Evolutionary conservation across 2,113 vertebrate genomes (phyloP).

Genomic region (Stigmatopora argus): DNA sequence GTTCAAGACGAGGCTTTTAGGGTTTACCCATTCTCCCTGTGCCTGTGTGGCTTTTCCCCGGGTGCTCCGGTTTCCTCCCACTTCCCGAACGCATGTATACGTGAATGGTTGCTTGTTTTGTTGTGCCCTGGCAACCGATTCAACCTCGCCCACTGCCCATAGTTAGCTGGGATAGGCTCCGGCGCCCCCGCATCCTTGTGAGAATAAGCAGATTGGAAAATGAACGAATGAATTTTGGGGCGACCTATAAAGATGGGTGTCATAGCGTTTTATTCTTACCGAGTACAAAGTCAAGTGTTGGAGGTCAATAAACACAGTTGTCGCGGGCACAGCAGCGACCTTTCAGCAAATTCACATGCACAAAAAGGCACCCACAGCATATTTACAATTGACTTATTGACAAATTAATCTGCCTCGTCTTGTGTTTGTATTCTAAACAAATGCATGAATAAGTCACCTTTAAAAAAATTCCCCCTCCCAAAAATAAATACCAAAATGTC

Average conservation of each 20-base stretch:
- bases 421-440: slow-evolving; percentile 15
- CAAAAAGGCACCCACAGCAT: neutral
- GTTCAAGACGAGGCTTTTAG: no score
- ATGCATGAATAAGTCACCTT: slow-evolving; percentile 8
- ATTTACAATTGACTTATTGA: neutral
- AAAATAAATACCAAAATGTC: slow-evolving; percentile 45
- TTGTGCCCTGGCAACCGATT: no score
- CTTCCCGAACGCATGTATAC: no score
- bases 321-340: neutral
- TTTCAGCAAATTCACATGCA: neutral
- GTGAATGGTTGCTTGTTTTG: no score
- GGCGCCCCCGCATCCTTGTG: no score
- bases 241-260: neutral
- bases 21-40: no score
- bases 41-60: no score
- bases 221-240: no score
- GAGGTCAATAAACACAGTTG: neutral
- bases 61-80: no score
- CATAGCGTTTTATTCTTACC: neutral
- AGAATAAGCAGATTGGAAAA: no score
- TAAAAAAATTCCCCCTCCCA: slow-evolving; percentile 43
- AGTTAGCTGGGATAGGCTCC: no score
- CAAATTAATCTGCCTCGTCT: neutral
- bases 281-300: neutral
- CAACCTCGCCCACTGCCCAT: no score